Evolutionary conservation across 2,888 invertebrate species (phyloP).

Genomic region (Cheilosia soror): DNA sequence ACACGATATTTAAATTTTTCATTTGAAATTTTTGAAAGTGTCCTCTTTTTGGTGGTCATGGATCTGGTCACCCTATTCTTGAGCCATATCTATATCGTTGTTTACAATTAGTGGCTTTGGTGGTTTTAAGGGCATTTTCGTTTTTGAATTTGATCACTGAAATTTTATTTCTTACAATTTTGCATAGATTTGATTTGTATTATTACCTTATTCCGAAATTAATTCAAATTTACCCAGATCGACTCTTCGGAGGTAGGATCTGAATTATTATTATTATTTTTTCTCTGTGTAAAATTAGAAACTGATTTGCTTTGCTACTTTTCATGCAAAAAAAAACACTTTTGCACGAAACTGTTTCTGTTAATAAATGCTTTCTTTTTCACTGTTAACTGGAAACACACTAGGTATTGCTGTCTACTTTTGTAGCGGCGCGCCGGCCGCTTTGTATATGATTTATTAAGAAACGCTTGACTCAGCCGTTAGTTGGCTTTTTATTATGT

Average conservation of each 20-base stretch:
- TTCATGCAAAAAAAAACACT: no score
- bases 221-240: no score
- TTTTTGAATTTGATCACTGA: not conserved
- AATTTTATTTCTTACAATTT: not conserved
- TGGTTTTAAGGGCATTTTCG: conserved; percentile 4
- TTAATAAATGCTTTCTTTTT: no score
- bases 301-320: not conserved
- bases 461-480: no score
- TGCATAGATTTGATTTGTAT: not conserved
- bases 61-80: conserved; percentile 13
- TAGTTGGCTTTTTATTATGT: no score
- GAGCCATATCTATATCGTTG: conserved; percentile 15
- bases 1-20: no score
- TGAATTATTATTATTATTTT: not conserved
- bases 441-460: not conserved
- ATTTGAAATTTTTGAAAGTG: no score
- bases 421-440: no score
- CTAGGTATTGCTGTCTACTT: no score
- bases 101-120: not conserved
- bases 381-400: not conserved
- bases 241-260: no score
- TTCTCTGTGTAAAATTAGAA: not conserved
- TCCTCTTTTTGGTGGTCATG: no score
- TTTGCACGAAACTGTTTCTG: not conserved
- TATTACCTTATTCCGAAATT: not conserved